These are phyloP conservation scores for Tamandua tetradactyla DNA, from an alignment of 2,797 vertebrate species.

Conservation along the genomic window DNA sequence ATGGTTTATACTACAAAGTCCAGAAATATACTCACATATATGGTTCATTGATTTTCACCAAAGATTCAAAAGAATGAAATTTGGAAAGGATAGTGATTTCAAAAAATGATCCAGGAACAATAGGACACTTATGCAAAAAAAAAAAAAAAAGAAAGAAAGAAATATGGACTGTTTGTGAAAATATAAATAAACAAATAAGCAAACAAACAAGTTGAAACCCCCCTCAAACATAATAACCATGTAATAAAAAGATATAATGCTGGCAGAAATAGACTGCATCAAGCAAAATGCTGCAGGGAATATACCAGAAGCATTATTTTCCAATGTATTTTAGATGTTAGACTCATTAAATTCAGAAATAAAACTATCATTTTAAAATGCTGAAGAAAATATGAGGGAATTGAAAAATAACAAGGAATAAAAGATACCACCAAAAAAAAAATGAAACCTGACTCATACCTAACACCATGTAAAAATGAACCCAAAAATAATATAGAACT, in stretches of 20 bases:
- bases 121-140: not conserved
- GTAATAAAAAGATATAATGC: not conserved
- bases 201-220: too few species aligned
- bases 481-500: not conserved
- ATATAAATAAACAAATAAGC: too few species aligned
- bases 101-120: not conserved
- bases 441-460: too few species aligned
- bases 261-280: not conserved
- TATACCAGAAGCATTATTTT: not conserved
- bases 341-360: not conserved
- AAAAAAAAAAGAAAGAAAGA: not conserved
- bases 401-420: not conserved
- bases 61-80: not conserved
- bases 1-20: not conserved
- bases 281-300: not conserved
- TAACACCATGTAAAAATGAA: not conserved
- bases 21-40: too few species aligned
- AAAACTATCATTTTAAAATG: not conserved
- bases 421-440: not conserved
- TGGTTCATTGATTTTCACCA: not conserved
- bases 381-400: not conserved
- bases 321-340: not conserved
- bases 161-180: too few species aligned
- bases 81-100: not conserved
- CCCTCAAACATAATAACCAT: not conserved